Base-by-base conservation (phyloP, 2,113 vertebrate species). In the Chaetops frenatus region DNA sequence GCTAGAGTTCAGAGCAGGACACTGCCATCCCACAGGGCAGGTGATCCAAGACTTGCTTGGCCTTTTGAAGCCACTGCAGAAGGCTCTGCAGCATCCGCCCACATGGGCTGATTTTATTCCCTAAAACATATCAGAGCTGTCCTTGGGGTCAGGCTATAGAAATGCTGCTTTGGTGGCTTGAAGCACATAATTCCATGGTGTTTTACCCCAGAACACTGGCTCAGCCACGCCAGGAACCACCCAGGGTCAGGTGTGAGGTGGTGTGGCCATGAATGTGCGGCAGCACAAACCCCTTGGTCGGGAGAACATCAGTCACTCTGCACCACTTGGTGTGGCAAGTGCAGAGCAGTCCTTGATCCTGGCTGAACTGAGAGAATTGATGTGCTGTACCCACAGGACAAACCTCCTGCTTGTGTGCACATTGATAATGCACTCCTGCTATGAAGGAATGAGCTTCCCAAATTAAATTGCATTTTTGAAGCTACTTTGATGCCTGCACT, bases 291-390 rank as follows among this genome's bases (percentile, higher is more conserved):
- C 10, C 1, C n/a, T 22, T 0, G 0, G 6, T 35, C 31, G 1
- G 23, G 36, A 61, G 71, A 61, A 85, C 66, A 33, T 93, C 67
- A 93, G 66, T 95, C 95, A 88, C 88, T 64, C 33, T 4, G 48
- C 50, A 72, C 33, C 22, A 2, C 42, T 76, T 31, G 79, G 88
- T 21, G 81, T 86, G 82, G 42, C 66, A 85, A 66, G 44, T 5
- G 2, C n/a, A 92, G 77, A 71, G 15, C 47, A 89, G 92, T 60
- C 92, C 90, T 92, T 89, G 92, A 86, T 92, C 92, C 81, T 47
- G 23, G 31, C 40, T 58, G 79, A 91, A 70, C 77, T 12, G 6
- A 36, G 40, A 83, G 8, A 16, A 92, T 50, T 94, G 91, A 94
- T 94, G 89, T 35, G 81, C 87, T 91, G 36, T 9, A 60, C 15